Evolutionary conservation across 35 echinoderm and acorn worm genomes (phyloP), one percentile per base, ranked within the genome.

Genomic region (Acanthaster planci): DNA sequence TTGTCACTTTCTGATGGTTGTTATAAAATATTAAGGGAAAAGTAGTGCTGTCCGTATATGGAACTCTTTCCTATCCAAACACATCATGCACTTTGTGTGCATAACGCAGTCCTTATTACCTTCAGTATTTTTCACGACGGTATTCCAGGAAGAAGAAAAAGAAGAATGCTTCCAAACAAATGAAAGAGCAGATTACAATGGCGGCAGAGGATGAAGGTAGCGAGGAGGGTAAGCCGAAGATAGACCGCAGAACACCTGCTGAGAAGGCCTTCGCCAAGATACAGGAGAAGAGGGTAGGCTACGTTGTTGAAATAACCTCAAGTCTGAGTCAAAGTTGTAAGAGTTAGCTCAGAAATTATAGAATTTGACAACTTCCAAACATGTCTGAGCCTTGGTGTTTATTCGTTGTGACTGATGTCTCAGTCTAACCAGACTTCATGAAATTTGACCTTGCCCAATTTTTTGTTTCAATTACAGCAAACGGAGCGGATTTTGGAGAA

Each of bases 261-360:
- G 78, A 89, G 42, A 89, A 89, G 38, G 87, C 87, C 19, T 89
- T 89, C 81, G 87, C 80, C 57, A 89, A 89, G 59, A 42, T 82
- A 1, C 87, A 89, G 54, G 78, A 89, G 38, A 76, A 72, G n/a
- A 51, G 87, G 87, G 87, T 89, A 89, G 67, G 79, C 37, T 23
- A 6, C 0, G 17, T 26, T 6, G 27, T 26, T 0, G 27, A 59
- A n/a, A n/a, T n/a, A n/a, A n/a, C n/a, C n/a, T n/a, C n/a, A n/a
- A n/a, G n/a, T n/a, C n/a, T n/a, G n/a, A n/a, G n/a, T n/a, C n/a
- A n/a, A n/a, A n/a, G n/a, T n/a, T n/a, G n/a, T n/a, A n/a, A n/a
- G n/a, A n/a, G n/a, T n/a, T n/a, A n/a, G n/a, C n/a, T n/a, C n/a
- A n/a, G n/a, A n/a, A n/a, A n/a, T n/a, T n/a, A n/a, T n/a, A n/a